These are phyloP conservation scores for Cherax quadricarinatus DNA, from an alignment of 1,140 invertebrate genomes.

Conservation along the genomic window DNA sequence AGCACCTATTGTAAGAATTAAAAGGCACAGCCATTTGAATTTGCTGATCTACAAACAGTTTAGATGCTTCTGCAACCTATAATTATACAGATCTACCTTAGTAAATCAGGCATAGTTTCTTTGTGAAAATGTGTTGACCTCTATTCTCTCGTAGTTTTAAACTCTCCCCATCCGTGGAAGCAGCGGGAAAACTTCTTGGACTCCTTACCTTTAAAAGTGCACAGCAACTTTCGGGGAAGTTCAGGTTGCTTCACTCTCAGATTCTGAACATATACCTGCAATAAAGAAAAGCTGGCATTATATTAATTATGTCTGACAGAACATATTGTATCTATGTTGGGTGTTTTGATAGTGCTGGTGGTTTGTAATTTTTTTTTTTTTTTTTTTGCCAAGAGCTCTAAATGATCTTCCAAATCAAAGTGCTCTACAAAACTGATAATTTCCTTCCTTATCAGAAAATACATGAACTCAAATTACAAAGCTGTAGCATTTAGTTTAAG, in stretches of 20 bases:
- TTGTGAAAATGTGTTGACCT: not conserved
- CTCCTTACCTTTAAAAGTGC: constrained; percentile 98
- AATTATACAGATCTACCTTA: not conserved
- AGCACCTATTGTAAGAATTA: not conserved
- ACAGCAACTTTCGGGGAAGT: constrained; percentile 91
- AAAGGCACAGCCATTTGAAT: not conserved
- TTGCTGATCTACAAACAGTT: not conserved
- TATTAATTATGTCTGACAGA: not conserved
- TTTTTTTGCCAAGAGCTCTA: constrained; percentile 12
- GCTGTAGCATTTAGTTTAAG: too few species aligned
- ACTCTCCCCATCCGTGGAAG: constrained; percentile 95
- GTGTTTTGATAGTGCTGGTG: too few species aligned
- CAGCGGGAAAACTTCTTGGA: constrained; percentile 96
- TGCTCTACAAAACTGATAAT: too few species aligned
- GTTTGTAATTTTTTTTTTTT: too few species aligned
- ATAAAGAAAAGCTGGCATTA: constrained; percentile 2
- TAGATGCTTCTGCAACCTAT: not conserved
- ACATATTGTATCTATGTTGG: too few species aligned
- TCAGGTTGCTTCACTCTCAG: constrained; percentile 97
- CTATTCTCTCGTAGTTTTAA: constrained; percentile 60
- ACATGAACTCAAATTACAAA: too few species aligned
- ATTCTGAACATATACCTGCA: constrained; percentile 97
- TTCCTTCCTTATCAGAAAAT: too few species aligned
- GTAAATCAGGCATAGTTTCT: not conserved
- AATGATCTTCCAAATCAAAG: too few species aligned